phyloP scores from a whole-genome alignment of 2,888 invertebrate species.

The Cyaniris semiargus region DNA sequence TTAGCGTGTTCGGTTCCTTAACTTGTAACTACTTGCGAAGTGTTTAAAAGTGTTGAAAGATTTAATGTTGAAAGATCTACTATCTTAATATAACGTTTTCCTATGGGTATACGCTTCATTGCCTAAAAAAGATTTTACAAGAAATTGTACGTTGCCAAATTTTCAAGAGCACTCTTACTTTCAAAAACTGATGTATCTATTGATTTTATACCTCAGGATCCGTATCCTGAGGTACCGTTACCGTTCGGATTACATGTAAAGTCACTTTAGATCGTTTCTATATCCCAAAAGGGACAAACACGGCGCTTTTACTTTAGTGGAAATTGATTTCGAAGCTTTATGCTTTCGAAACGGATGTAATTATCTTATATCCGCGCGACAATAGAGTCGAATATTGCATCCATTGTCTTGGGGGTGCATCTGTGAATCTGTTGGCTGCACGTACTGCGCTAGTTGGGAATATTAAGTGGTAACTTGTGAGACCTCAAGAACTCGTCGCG shows the following conservation, averaged over 20 bases:
- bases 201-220: not conserved
- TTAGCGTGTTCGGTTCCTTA: conserved; percentile 2
- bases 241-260: conserved; percentile 6
- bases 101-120: not conserved
- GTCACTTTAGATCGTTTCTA: not conserved
- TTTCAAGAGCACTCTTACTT: not conserved
- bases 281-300: conserved; percentile 1
- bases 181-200: not conserved
- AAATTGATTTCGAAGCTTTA: conserved; percentile 5
- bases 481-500: conserved; percentile 3
- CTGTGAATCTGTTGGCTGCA: conserved; percentile 7
- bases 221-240: too few relatives aligned
- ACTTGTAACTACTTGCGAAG: conserved; percentile 11
- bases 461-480: conserved; percentile 1
- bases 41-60: not conserved
- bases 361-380: conserved; percentile 11
- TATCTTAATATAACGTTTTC: not conserved
- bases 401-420: not conserved
- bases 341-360: conserved; percentile 5
- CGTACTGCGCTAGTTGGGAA: conserved; percentile 15
- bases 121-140: not conserved
- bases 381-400: conserved; percentile 2
- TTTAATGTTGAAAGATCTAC: not conserved
- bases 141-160: not conserved
- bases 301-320: not conserved